Conservation (phyloP, 2,797 vertebrate genomes). For the Pantherophis alleghaniensis region DNA sequence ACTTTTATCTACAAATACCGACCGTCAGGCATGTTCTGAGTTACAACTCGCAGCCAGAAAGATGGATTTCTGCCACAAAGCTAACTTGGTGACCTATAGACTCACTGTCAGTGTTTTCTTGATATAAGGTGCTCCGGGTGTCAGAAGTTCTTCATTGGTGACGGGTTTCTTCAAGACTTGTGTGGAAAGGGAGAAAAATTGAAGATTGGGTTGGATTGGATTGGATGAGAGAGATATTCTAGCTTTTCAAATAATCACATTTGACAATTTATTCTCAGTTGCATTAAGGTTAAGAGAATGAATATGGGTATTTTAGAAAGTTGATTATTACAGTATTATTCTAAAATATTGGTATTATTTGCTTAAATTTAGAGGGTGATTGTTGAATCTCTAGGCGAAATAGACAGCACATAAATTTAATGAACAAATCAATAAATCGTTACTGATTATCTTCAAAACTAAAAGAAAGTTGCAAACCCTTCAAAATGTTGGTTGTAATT, state of each 20-base stretch:
- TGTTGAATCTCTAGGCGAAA: background rate
- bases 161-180: constrained; percentile 77
- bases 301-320: background rate
- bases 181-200: constrained; percentile 9
- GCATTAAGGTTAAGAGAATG: background rate
- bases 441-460: background rate
- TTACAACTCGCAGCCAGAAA: background rate
- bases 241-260: background rate
- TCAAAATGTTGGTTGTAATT: background rate
- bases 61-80: background rate
- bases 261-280: background rate
- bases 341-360: background rate
- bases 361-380: background rate
- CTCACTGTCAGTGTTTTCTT: constrained; percentile 84
- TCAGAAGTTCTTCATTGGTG: constrained; percentile 81
- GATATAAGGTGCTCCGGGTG: constrained; percentile 81
- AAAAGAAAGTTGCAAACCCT: background rate
- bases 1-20: background rate
- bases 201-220: background rate
- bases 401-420: background rate
- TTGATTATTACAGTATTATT: background rate
- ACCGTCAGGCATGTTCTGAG: background rate
- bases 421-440: background rate
- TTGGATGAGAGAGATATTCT: background rate
- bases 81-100: background rate